phyloP scores from a whole-genome alignment of 2,888 invertebrate species.

The Pristionchus exspectatus region DNA sequence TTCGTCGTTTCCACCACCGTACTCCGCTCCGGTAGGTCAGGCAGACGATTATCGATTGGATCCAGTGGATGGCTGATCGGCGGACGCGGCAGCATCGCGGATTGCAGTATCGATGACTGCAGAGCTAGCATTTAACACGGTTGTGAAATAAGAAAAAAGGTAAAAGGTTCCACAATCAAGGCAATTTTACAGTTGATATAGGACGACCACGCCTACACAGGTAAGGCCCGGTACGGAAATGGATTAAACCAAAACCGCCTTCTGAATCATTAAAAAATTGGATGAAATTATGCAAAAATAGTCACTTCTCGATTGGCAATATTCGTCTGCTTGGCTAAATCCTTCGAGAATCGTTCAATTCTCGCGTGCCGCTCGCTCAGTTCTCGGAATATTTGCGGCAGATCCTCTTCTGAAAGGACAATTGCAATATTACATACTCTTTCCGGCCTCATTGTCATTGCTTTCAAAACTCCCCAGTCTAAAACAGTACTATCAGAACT shows the following conservation, averaged over 20 bases:
- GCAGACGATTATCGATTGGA: conserved; percentile 38
- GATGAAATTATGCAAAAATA: not conserved
- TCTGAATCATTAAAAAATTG: no score
- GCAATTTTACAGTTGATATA: no score
- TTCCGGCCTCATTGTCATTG: no score
- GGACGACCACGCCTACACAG: no score
- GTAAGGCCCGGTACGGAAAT: no score
- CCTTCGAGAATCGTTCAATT: conserved; percentile 50
- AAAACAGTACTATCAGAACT: no score
- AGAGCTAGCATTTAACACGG: not conserved
- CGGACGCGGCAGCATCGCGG: conserved; percentile 15
- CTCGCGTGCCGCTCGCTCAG: conserved; percentile 8
- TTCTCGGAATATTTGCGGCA: conserved; percentile 36
- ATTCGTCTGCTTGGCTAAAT: conserved; percentile 15
- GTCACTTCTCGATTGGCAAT: conserved; percentile 29
- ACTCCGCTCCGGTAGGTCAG: conserved; percentile 28
- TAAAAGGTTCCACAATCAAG: no score
- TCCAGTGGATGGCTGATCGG: not conserved
- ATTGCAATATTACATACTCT: not conserved
- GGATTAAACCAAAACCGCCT: no score
- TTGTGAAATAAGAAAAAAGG: no score
- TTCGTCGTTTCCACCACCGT: conserved; percentile 28
- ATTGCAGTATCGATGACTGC: not conserved
- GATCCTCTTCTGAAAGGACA: conserved; percentile 30
- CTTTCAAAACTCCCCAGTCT: no score